Evolutionary conservation across 2,797 vertebrate genomes (phyloP).

Genomic region (Scarus forsteni): DNA sequence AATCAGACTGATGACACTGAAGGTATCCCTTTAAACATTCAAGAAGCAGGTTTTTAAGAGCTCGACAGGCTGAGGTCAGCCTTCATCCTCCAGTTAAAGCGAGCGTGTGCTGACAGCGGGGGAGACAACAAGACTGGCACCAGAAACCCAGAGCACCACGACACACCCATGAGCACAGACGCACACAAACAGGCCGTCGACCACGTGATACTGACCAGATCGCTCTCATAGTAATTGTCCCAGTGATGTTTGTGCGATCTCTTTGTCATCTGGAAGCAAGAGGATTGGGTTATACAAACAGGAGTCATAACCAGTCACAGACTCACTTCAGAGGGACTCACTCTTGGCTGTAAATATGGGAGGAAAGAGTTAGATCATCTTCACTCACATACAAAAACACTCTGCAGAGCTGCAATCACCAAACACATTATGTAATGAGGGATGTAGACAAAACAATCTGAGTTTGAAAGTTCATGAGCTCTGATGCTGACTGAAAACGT

Average conservation of each 20-base stretch:
- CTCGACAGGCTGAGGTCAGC: conserved; percentile 34
- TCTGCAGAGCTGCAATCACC: conserved; percentile 9
- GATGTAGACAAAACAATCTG: no score
- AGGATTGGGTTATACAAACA: conserved; percentile 80
- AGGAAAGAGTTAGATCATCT: conserved; percentile 24
- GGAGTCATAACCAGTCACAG: conserved; percentile 43
- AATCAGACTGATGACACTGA: neutral
- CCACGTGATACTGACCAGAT: conserved; percentile 92
- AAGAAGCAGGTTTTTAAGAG: conserved; percentile 6
- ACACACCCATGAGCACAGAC: conserved; percentile 68
- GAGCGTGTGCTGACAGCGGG: conserved; percentile 39
- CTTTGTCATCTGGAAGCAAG: conserved; percentile 96
- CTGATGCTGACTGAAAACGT: no score
- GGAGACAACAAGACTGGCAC: conserved; percentile 50
- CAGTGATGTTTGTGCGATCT: conserved; percentile 93
- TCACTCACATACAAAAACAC: conserved; percentile 17
- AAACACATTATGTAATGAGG: conserved; percentile 16
- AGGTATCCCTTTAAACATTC: conserved; percentile 65
- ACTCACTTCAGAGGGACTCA: conserved; percentile 16
- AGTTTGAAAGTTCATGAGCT: no score
- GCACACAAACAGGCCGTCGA: conserved; percentile 61
- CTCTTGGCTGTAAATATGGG: conserved; percentile 29
- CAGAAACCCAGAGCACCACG: conserved; percentile 42
- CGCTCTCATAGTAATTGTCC: conserved; percentile 96
- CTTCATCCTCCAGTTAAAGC: conserved; percentile 45